Evolutionary conservation across 2,888 invertebrate species (phyloP).

Genomic region (Meganola albula): DNA sequence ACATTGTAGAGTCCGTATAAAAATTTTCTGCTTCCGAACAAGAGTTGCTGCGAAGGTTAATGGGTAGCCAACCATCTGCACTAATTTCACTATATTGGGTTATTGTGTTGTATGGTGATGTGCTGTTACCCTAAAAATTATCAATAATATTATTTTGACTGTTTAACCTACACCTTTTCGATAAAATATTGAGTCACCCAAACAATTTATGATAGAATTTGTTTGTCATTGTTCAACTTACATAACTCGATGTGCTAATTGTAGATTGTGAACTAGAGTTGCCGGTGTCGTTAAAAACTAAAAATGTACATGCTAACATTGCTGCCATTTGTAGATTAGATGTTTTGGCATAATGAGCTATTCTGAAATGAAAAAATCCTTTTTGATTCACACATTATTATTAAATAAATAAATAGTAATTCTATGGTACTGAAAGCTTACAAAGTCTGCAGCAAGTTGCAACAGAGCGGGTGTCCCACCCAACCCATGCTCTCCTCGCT

Average conservation of each 20-base stretch:
- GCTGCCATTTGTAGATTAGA: slow-evolving; percentile 96
- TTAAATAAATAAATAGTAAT: too few relatives aligned
- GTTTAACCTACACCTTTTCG: too few relatives aligned
- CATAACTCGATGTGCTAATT: slow-evolving; percentile 64
- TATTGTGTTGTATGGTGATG: slow-evolving; percentile 94
- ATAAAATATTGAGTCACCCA: too few relatives aligned
- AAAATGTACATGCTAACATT: slow-evolving; percentile 93
- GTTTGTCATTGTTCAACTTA: too few relatives aligned
- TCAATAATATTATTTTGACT: too few relatives aligned
- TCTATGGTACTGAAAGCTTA: too few relatives aligned
- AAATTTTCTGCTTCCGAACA: slow-evolving; percentile 92
- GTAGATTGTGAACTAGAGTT: slow-evolving; percentile 77
- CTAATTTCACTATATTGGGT: slow-evolving; percentile 85
- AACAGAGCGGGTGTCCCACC: slow-evolving; percentile 91
- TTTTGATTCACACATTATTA: too few relatives aligned
- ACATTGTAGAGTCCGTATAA: slow-evolving; percentile 55
- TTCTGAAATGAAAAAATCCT: slow-evolving; percentile 73
- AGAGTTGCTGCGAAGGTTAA: slow-evolving; percentile 87
- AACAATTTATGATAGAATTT: too few relatives aligned
- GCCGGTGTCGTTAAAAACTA: slow-evolving; percentile 78
- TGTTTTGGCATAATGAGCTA: slow-evolving; percentile 87
- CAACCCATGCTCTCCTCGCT: slow-evolving; percentile 85
- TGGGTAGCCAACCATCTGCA: slow-evolving; percentile 86
- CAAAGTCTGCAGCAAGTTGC: slow-evolving; percentile 90
- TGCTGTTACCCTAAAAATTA: slow-evolving; percentile 78